These are phyloP conservation scores for Gerris lacustris DNA, from an alignment of 2,888 invertebrate species.

Conservation along the genomic window DNA sequence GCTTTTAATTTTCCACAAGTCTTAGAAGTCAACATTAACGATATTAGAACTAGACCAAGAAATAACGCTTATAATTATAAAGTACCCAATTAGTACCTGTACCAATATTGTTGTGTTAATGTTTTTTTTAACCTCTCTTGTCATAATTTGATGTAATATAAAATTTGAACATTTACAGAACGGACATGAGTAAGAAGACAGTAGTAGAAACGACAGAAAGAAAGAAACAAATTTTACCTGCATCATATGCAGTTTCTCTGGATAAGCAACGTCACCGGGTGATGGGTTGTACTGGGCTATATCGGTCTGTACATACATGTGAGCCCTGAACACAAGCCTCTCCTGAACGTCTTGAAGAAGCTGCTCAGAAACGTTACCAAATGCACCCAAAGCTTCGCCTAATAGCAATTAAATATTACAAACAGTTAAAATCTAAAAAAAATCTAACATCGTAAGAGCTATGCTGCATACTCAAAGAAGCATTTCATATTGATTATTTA, in stretches of 20 bases:
- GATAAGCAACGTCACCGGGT: constrained; percentile 92
- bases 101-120: no score
- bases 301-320: constrained; percentile 85
- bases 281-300: constrained; percentile 79
- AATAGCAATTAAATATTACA: constrained; percentile 27
- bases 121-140: no score
- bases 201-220: no score
- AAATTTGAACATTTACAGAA: no score
- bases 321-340: constrained; percentile 85
- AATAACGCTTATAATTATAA: no score
- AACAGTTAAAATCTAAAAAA: constrained; percentile 9
- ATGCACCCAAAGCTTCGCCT: constrained; percentile 59
- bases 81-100: no score
- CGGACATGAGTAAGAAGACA: no score
- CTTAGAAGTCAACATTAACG: no score
- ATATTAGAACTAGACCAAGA: no score
- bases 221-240: constrained; percentile 40
- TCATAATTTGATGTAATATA: no score
- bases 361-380: constrained; percentile 65
- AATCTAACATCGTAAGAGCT: not conserved
- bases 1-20: no score
- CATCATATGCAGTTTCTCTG: constrained; percentile 96
- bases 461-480: constrained; percentile 7
- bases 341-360: constrained; percentile 91
- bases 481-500: not conserved